Conservation (phyloP, 2,797 vertebrate genomes). For the Macropus fuliginosus region DNA sequence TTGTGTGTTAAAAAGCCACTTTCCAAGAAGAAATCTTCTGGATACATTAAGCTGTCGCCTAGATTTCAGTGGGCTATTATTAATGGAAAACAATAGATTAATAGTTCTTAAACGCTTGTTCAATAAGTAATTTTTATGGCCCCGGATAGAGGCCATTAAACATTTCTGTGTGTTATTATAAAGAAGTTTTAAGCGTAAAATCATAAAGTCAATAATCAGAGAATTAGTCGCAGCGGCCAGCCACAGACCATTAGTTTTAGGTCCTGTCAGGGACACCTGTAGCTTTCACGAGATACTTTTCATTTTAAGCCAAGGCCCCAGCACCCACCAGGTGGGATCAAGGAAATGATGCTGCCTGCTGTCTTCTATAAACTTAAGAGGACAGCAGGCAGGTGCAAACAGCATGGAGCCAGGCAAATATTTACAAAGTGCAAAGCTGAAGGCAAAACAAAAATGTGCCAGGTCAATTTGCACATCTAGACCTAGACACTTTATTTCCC, state of each 20-base stretch:
- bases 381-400: constrained; percentile 76
- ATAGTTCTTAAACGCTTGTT: constrained; percentile 81
- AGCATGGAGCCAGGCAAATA: constrained; percentile 75
- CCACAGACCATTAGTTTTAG: constrained; percentile 79
- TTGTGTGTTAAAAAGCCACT: constrained; percentile 70
- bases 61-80: constrained; percentile 75
- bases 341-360: constrained; percentile 53
- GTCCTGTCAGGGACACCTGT: constrained; percentile 76
- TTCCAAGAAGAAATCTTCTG: constrained; percentile 65
- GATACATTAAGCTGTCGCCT: constrained; percentile 75
- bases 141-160: constrained; percentile 80
- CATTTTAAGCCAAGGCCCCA: background rate
- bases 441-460: constrained; percentile 58
- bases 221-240: constrained; percentile 79
- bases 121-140: constrained; percentile 81
- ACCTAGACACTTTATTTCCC: constrained; percentile 72
- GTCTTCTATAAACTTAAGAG: constrained; percentile 64
- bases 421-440: constrained; percentile 78
- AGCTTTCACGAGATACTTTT: constrained; percentile 45
- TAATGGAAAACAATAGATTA: constrained; percentile 79
- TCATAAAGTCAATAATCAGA: constrained; percentile 81
- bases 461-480: constrained; percentile 75
- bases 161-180: constrained; percentile 82
- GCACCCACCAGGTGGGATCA: constrained; percentile 68
- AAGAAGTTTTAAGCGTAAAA: constrained; percentile 82